Conservation (phyloP, 2,888 invertebrate genomes). For the Saturnia pavonia region DNA sequence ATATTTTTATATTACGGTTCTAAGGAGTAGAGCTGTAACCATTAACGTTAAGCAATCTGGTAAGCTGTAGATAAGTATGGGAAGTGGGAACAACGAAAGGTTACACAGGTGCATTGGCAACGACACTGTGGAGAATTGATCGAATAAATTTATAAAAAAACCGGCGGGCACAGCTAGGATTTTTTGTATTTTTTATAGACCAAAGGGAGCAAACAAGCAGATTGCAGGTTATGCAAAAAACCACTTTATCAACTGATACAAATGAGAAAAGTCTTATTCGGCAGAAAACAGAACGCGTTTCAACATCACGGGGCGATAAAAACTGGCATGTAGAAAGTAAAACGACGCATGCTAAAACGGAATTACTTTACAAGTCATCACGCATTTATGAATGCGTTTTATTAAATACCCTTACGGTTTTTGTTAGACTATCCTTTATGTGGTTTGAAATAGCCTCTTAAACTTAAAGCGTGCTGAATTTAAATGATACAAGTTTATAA, state of each 20-base stretch:
- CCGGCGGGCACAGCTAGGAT: too few relatives aligned
- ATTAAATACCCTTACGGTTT: constrained; percentile 18
- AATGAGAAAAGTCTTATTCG: constrained; percentile 5
- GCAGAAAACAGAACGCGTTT: constrained; percentile 7
- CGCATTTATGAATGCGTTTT: constrained; percentile 2
- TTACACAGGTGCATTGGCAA: too few relatives aligned
- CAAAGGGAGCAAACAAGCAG: too few relatives aligned
- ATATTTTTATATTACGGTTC: too few relatives aligned
- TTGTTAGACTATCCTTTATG: background rate
- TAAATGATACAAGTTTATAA: background rate
- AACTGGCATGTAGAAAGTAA: constrained; percentile 11
- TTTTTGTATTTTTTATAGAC: too few relatives aligned
- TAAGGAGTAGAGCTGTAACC: too few relatives aligned
- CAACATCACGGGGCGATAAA: constrained; percentile 9
- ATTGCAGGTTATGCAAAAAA: background rate
- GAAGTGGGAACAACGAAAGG: too few relatives aligned
- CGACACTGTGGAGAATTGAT: too few relatives aligned
- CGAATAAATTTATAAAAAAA: too few relatives aligned
- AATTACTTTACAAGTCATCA: constrained; percentile 7
- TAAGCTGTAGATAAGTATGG: too few relatives aligned
- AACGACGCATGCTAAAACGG: constrained; percentile 7
- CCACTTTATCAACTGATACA: background rate
- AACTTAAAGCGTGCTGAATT: background rate
- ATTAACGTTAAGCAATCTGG: too few relatives aligned
- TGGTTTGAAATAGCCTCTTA: background rate